A percentile compares a stretch with the other conserved stretches of the same genome.
These are phyloP conservation scores for Heliangelus exortis DNA, from an alignment of 2,797 vertebrate species.

Conservation along the genomic window DNA sequence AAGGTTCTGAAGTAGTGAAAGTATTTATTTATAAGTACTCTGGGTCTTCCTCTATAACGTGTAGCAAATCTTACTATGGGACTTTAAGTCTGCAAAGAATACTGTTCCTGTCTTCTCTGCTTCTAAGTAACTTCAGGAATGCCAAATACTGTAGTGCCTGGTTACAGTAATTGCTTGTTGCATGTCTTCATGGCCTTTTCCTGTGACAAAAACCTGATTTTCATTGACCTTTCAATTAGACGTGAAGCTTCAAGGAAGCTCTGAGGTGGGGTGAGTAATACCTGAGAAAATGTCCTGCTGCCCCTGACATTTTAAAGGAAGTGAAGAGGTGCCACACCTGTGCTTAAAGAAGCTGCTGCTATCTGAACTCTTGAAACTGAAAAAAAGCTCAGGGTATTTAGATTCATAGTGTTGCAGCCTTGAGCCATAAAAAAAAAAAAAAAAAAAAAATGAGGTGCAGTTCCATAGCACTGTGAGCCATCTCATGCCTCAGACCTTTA, in stretches of 20 bases:
- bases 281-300: constrained; percentile 19
- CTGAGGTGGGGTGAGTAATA: constrained; percentile 27
- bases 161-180: not conserved
- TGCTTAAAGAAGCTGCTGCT: not conserved
- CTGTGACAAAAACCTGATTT: not conserved
- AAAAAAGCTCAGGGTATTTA: not conserved
- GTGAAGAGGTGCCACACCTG: constrained; percentile 59
- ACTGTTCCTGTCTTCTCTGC: not conserved
- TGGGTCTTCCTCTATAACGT: not conserved
- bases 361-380: not conserved
- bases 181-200: not conserved
- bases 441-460: not conserved
- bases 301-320: constrained; percentile 13
- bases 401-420: not conserved
- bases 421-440: not conserved
- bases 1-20: not conserved
- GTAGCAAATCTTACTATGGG: not conserved
- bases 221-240: constrained; percentile 34
- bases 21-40: not conserved
- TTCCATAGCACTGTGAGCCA: not conserved
- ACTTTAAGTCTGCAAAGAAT: not conserved
- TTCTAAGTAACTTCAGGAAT: not conserved
- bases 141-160: not conserved
- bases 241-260: constrained; percentile 14
- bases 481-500: not conserved